A percentile compares a stretch with the other conserved stretches of the same genome.
Evolutionary conservation across 2,888 invertebrate genomes (phyloP).

Genomic region (Diarsia brunnea): DNA sequence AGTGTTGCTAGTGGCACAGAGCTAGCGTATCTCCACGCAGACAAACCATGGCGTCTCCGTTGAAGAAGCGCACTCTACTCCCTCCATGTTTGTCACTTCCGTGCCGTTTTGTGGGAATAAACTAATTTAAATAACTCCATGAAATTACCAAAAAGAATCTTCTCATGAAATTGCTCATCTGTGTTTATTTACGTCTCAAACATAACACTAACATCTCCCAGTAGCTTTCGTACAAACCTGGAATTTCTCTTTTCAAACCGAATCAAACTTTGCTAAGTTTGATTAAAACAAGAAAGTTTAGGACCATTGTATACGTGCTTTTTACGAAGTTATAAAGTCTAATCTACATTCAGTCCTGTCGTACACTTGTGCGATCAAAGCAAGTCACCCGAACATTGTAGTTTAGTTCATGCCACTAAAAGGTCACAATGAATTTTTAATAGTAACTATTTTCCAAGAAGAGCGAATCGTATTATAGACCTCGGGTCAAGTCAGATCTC

Average conservation of each 20-base stretch:
- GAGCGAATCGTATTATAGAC: slow-evolving; percentile 58
- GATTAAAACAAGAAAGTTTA: slow-evolving; percentile 44
- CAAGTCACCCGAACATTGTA: slow-evolving; percentile 36
- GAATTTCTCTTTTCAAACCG: slow-evolving; percentile 24
- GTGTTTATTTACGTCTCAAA: neutral
- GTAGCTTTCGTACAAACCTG: slow-evolving; percentile 4
- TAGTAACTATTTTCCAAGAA: slow-evolving; percentile 60
- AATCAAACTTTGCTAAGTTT: slow-evolving; percentile 43
- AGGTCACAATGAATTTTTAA: slow-evolving; percentile 66
- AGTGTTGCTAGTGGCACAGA: too few relatives aligned
- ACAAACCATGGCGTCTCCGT: too few relatives aligned
- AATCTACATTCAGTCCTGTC: slow-evolving; percentile 33
- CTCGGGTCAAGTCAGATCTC: slow-evolving; percentile 57
- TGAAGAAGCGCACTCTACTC: too few relatives aligned
- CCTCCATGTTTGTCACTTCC: too few relatives aligned
- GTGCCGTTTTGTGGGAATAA: too few relatives aligned
- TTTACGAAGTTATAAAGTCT: slow-evolving; percentile 25
- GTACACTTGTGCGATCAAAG: slow-evolving; percentile 35
- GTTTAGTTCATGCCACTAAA: slow-evolving; percentile 58
- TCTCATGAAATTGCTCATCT: neutral
- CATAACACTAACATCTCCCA: neutral
- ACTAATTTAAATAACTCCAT: too few relatives aligned
- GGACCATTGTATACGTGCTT: slow-evolving; percentile 28
- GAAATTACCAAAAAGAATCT: neutral
- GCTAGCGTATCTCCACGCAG: too few relatives aligned